Base-by-base conservation (phyloP, 2,888 invertebrate genomes). In the Ormyrus pomaceus region DNA sequence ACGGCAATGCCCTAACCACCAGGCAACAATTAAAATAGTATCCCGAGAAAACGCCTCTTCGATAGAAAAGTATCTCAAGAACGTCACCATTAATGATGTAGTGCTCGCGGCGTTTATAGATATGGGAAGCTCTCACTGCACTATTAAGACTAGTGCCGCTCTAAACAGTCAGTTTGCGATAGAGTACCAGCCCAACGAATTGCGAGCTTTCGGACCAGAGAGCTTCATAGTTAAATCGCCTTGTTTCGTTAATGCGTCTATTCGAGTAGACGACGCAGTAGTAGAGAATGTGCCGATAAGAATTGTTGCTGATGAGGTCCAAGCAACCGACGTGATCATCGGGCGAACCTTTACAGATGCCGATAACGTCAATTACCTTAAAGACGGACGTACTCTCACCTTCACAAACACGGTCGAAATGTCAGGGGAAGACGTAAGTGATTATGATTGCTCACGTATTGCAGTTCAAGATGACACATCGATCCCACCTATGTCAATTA, bases 321-420 rank as follows among this genome's bases (percentile, higher is more conserved):
- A 82, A 64, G 51, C 48, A 34, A 80, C 78, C 2, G 78, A 77
- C 0, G 55, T 82, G 0, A 11, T 82, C 7, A 51, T 82, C 0
- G 82, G 81, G 4, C 71, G 82, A 0, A 71, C 77, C 48, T 82
- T 82, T 51, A 81, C 78, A 0, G 81, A 81, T n/a, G 68, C 68
- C 5, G 81, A 81, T 0, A 19, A 71, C 45, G 77, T 82, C 2
- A 59, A 34, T 34, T 34, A 34, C 34, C 2, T 34, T 34, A 34
- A 34, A 2, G 34, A 34, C 1, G 34, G 34, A 34, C 34, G 34
- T 34, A 1, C 34, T 34, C 34, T 34, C 34, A 34, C 34, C 2
- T 34, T 34, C 34, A 2, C 34, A 34, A 34, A 34, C 34, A 34
- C 34, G 34, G 34, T 2, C 1, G 34, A 34, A 34, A 34, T 34